Evolutionary conservation across 2,888 invertebrate species (phyloP).

Genomic region (Lithosia quadra): DNA sequence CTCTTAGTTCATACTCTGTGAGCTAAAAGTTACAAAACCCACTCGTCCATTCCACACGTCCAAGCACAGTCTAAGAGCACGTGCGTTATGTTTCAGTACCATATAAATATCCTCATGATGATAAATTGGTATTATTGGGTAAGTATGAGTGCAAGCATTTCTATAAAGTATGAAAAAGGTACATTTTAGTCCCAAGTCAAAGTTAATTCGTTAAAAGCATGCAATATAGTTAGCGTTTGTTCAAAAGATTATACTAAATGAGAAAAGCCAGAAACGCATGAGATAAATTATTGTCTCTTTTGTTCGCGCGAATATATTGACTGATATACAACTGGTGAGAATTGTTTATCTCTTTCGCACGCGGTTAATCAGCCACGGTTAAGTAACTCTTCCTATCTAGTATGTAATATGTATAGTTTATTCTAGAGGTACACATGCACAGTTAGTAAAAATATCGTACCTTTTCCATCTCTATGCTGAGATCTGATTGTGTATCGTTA

Average conservation of each 20-base stretch:
- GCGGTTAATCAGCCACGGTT: not conserved
- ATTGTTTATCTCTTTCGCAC: conserved; percentile 2
- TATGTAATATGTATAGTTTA: conserved; percentile 26
- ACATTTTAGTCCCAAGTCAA: conserved; percentile 54
- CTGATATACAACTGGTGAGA: not conserved
- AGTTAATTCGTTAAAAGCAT: conserved; percentile 53
- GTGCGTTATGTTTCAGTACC: conserved; percentile 24
- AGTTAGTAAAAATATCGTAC: conserved; percentile 83
- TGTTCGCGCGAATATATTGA: not conserved
- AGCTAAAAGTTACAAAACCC: not conserved
- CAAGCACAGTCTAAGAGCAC: conserved; percentile 42
- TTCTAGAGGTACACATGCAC: conserved; percentile 64
- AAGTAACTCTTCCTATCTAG: conserved; percentile 7
- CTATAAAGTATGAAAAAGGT: conserved; percentile 82
- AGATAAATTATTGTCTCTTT: conserved; percentile 1
- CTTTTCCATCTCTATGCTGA: conserved; percentile 87
- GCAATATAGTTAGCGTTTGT: conserved; percentile 54
- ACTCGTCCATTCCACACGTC: conserved; percentile 15
- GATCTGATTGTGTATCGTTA: conserved; percentile 84
- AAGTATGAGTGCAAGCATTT: conserved; percentile 41
- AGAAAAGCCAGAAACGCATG: not conserved
- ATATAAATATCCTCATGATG: not conserved
- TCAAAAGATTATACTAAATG: conserved; percentile 49
- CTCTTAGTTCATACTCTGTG: not conserved
- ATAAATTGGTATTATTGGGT: conserved; percentile 29